Conservation (phyloP, 1,140 invertebrate genomes). For the Heliconius congener region DNA sequence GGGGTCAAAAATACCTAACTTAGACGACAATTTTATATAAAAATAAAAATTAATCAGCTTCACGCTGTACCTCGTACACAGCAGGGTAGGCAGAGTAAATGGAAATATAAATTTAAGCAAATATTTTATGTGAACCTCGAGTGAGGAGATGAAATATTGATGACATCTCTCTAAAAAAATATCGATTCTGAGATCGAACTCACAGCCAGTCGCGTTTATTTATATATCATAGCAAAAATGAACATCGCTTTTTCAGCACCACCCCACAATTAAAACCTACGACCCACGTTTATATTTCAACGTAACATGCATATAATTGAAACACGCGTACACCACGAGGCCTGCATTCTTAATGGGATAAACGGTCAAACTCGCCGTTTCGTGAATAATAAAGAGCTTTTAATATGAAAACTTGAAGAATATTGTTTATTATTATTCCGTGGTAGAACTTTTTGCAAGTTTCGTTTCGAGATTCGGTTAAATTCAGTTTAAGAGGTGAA, state of each 20-base stretch:
- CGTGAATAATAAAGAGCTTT: conserved; percentile 54
- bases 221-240: background rate
- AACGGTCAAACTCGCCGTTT: conserved; percentile 49
- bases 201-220: no score
- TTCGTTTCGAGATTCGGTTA: conserved; percentile 42
- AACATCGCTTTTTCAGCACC: conserved; percentile 25
- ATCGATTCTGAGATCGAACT: no score
- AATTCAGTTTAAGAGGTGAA: conserved; percentile 35
- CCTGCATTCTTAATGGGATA: conserved; percentile 51
- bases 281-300: conserved; percentile 45
- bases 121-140: no score
- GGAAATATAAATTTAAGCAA: no score
- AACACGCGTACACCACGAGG: conserved; percentile 46
- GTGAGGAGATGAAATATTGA: no score
- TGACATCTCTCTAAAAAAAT: no score
- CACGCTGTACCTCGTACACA: no score
- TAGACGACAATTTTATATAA: no score
- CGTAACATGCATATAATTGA: conserved; percentile 51
- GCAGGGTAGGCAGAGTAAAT: no score
- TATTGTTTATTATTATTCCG: conserved; percentile 56
- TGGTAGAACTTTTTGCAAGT: conserved; percentile 40
- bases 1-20: no score
- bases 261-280: conserved; percentile 35
- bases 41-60: no score
- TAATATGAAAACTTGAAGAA: conserved; percentile 55